These are phyloP conservation scores for Parazoanthus swiftii DNA, from an alignment of 92 coral and sea anemone species.

Conservation along the genomic window DNA sequence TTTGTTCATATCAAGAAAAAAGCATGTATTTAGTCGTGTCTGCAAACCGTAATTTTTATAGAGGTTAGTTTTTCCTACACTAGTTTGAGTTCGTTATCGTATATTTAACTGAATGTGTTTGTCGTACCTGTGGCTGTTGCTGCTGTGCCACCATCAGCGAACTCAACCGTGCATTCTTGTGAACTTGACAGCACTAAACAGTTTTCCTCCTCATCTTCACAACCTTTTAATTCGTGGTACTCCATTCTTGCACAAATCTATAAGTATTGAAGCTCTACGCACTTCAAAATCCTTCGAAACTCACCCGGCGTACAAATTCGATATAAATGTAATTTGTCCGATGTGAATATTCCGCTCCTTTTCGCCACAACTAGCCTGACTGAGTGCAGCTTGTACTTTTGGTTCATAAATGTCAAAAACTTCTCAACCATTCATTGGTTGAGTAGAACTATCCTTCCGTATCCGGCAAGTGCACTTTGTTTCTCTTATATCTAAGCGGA, in stretches of 20 bases:
- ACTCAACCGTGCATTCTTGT: slow-evolving; percentile 3
- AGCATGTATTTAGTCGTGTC: no score
- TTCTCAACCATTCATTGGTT: no score
- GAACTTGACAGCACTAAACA: not conserved
- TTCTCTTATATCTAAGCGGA: not conserved
- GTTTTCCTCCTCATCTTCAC: not conserved
- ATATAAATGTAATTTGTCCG: not conserved
- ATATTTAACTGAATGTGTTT: no score
- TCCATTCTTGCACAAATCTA: not conserved
- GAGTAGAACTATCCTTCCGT: not conserved
- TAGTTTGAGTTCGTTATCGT: no score
- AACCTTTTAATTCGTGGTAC: not conserved
- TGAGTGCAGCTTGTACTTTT: not conserved
- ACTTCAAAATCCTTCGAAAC: not conserved
- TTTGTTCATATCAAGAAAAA: no score
- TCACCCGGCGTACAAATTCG: not conserved
- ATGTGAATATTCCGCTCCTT: not conserved
- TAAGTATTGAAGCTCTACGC: not conserved
- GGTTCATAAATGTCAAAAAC: not conserved
- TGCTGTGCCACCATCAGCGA: not conserved
- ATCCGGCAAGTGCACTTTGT: not conserved
- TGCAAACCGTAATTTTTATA: no score
- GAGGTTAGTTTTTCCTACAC: no score
- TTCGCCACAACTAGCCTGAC: not conserved
- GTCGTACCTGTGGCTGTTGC: not conserved